Percentiles rank a stretch among this genome's conserved stretches.
phyloP scores from a whole-genome alignment of 2,797 vertebrate genomes.

The Microtus agrestis region DNA sequence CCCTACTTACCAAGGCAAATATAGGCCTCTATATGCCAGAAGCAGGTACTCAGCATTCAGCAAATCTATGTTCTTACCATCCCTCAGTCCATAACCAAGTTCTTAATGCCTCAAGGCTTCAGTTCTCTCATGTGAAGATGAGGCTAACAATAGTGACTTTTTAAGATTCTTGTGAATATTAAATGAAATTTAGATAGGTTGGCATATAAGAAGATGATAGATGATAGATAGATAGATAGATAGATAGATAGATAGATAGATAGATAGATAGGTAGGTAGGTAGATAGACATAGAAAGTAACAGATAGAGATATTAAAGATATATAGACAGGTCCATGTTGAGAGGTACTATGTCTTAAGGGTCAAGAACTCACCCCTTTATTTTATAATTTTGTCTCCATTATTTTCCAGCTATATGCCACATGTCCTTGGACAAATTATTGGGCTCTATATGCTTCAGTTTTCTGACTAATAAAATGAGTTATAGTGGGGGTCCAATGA shows the following conservation, averaged over 20 bases:
- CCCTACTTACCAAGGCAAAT: background rate
- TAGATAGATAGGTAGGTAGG: background rate
- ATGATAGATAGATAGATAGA: conserved; percentile 41
- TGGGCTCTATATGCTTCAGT: background rate
- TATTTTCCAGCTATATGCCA: background rate
- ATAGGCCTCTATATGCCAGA: background rate
- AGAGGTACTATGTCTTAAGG: conserved; percentile 38
- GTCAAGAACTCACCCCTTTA: conserved; percentile 26
- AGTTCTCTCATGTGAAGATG: background rate
- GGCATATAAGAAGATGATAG: background rate
- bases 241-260: conserved; percentile 14
- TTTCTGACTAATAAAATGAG: conserved; percentile 12
- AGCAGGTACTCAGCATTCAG: background rate
- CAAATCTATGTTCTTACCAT: background rate
- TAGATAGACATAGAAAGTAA: background rate
- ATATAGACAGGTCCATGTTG: background rate
- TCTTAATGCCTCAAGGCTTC: background rate
- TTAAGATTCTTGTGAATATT: conserved; percentile 44
- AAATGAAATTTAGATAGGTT: conserved; percentile 15
- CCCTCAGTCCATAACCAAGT: background rate
- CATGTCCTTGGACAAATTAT: background rate
- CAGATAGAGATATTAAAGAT: background rate
- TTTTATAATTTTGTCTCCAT: conserved; percentile 46
- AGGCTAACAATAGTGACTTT: background rate
- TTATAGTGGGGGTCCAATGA: background rate